These are phyloP conservation scores for Capromys pilorides DNA, from an alignment of 2,797 vertebrate species.

Conservation along the genomic window DNA sequence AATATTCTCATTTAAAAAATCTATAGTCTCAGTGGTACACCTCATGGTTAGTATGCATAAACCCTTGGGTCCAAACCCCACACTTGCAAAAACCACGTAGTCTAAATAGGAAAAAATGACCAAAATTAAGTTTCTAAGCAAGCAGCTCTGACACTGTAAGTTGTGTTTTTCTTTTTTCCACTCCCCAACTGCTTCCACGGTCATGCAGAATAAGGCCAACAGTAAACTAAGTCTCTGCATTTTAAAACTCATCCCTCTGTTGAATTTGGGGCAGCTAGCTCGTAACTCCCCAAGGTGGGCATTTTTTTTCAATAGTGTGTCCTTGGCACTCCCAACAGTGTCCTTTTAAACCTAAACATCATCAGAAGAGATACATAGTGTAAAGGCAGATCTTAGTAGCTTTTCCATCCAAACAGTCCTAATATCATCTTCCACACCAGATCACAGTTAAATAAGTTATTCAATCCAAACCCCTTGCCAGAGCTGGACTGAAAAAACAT, in stretches of 20 bases:
- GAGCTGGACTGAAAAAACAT: conserved; percentile 23
- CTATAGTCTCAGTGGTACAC: not conserved
- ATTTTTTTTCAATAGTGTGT: not conserved
- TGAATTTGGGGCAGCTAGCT: not conserved
- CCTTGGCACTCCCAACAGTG: not conserved
- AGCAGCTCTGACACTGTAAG: not conserved
- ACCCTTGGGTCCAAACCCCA: no score
- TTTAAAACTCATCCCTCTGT: not conserved
- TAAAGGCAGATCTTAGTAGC: not conserved
- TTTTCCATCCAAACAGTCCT: not conserved
- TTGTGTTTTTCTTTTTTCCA: not conserved
- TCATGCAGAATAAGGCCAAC: not conserved
- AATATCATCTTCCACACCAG: not conserved
- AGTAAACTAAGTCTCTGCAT: not conserved
- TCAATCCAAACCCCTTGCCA: not conserved
- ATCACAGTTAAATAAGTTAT: not conserved
- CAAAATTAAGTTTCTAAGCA: not conserved
- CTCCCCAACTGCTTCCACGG: not conserved
- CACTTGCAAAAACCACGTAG: not conserved
- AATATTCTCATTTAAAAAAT: not conserved
- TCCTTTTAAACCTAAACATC: conserved; percentile 7
- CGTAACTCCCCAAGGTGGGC: not conserved
- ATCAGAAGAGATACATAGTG: not conserved
- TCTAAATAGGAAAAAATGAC: conserved; percentile 11
- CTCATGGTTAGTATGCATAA: not conserved